These are phyloP conservation scores for Ophiothrix spiculata DNA, from an alignment of 35 echinoderm and acorn worm genomes.

Conservation along the genomic window DNA sequence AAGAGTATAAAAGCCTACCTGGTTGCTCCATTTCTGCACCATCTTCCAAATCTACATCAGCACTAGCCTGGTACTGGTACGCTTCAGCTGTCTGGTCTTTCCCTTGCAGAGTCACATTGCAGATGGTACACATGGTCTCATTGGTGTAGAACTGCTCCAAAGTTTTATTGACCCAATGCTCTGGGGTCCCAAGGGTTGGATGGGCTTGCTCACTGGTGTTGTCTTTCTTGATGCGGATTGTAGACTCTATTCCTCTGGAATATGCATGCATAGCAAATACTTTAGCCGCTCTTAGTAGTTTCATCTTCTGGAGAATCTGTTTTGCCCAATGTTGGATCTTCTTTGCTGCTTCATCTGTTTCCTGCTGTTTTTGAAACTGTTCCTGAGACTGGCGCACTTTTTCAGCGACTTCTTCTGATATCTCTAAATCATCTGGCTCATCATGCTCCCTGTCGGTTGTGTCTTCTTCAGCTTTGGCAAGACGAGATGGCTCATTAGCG, in stretches of 20 bases:
- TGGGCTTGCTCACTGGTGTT: not conserved
- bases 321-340: not conserved
- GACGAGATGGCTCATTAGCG: not conserved
- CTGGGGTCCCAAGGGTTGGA: not conserved
- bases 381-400: not conserved
- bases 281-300: not conserved
- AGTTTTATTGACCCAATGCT: not conserved
- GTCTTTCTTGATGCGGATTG: not conserved
- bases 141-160: not conserved
- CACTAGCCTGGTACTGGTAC: not conserved
- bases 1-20: too few relatives aligned
- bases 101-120: not conserved
- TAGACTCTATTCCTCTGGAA: not conserved
- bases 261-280: not conserved
- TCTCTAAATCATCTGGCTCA: not conserved
- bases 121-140: not conserved
- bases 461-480: not conserved
- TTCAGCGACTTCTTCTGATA: not conserved
- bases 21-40: not conserved
- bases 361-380: not conserved
- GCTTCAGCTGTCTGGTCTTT: not conserved
- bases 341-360: not conserved
- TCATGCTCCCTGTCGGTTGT: not conserved
- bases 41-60: not conserved
- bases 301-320: not conserved